phyloP scores from a whole-genome alignment of 2,113 vertebrate species.

The Toxotes jaculatrix region DNA sequence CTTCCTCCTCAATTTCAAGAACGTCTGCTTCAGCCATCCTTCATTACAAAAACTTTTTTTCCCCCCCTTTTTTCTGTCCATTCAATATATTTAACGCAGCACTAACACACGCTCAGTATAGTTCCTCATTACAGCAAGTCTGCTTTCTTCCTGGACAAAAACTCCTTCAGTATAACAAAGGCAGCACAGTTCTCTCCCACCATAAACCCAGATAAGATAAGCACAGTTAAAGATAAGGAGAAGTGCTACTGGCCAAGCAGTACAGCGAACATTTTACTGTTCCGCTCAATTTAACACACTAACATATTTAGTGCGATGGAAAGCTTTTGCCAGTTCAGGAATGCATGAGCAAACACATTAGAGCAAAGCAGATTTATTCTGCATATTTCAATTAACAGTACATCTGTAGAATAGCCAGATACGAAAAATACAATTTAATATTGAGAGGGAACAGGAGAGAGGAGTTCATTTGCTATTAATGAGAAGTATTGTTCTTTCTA shows the following conservation, averaged over 20 bases:
- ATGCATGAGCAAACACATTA: constrained; percentile 59
- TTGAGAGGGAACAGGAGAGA: not conserved
- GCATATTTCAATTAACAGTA: constrained; percentile 57
- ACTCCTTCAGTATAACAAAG: constrained; percentile 39
- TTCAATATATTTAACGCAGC: not conserved
- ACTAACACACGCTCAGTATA: not conserved
- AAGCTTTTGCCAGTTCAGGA: constrained; percentile 44
- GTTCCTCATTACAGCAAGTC: not conserved
- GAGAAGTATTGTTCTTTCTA: constrained; percentile 11
- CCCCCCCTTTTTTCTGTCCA: not conserved
- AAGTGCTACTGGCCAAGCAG: constrained; percentile 49
- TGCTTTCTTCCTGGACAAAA: constrained; percentile 11
- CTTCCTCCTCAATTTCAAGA: constrained; percentile 15
- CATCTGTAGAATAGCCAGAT: constrained; percentile 37
- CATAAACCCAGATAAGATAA: constrained; percentile 50
- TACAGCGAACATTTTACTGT: constrained; percentile 37
- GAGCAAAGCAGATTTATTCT: constrained; percentile 53
- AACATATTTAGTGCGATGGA: constrained; percentile 50
- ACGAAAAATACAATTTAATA: constrained; percentile 38
- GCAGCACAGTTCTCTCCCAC: constrained; percentile 19
- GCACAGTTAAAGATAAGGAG: constrained; percentile 51
- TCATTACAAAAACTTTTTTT: not conserved
- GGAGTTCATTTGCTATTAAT: constrained; percentile 14
- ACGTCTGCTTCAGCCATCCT: constrained; percentile 52
- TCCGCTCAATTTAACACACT: constrained; percentile 62